A percentile compares a stretch with the other conserved stretches of the same genome.
Evolutionary conservation across 2,888 invertebrate genomes (phyloP).

Genomic region (Trachelus tabidus): DNA sequence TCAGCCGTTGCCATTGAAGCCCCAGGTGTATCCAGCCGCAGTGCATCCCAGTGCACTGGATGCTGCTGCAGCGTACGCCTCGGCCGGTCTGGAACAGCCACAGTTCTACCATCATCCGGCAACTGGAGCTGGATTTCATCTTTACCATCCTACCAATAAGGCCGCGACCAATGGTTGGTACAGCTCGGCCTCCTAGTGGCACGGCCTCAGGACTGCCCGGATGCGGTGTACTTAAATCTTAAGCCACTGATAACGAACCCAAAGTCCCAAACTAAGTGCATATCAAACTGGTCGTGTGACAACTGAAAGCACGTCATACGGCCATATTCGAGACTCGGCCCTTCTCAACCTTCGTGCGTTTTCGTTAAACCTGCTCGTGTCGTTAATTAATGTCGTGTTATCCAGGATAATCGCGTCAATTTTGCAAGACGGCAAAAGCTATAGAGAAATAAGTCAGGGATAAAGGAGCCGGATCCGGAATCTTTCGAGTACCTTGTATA

Average conservation of each 20-base stretch:
- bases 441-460: too few relatives aligned
- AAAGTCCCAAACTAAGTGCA: constrained; percentile 42
- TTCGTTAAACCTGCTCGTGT: not conserved
- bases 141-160: constrained; percentile 85
- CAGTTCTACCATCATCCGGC: constrained; percentile 86
- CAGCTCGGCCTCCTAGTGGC: constrained; percentile 79
- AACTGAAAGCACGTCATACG: too few relatives aligned
- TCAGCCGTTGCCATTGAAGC: constrained; percentile 84
- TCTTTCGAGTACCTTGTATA: too few relatives aligned
- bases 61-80: constrained; percentile 71
- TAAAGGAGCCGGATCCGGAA: too few relatives aligned
- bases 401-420: too few relatives aligned
- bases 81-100: constrained; percentile 78
- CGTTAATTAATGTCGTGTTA: too few relatives aligned
- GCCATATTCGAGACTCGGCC: not conserved
- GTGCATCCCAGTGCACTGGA: constrained; percentile 68
- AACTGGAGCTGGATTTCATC: constrained; percentile 82
- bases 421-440: too few relatives aligned
- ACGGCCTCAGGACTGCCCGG: constrained; percentile 25
- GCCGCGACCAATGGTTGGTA: constrained; percentile 83
- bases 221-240: constrained; percentile 59
- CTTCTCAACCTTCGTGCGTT: not conserved
- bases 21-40: constrained; percentile 82
- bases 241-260: constrained; percentile 43
- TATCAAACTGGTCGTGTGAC: constrained; percentile 17